Conservation (phyloP, 2,113 vertebrate species). For the Butorides virescens region DNA sequence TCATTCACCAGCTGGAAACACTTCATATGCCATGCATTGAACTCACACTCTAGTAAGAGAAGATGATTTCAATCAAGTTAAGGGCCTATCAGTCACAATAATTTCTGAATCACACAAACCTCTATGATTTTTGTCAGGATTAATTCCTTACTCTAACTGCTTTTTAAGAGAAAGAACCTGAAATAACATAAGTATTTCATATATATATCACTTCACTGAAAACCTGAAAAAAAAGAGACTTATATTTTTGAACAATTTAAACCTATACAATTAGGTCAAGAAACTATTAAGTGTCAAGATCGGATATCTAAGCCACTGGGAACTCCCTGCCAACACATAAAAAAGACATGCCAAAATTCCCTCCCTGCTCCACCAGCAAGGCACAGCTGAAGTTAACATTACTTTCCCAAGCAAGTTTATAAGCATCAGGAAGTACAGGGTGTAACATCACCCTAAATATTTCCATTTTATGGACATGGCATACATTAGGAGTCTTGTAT, state of each 20-base stretch:
- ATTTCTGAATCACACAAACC: not conserved
- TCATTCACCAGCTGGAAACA: not conserved
- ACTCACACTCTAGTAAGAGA: not conserved
- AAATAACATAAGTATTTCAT: not conserved
- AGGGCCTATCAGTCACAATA: not conserved
- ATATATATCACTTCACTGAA: not conserved
- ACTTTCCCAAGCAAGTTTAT: constrained; percentile 3
- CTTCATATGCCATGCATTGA: not conserved
- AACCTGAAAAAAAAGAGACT: not conserved
- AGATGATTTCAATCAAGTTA: not conserved
- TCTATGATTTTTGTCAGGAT: not conserved
- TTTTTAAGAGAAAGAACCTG: not conserved
- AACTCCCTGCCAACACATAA: not conserved
- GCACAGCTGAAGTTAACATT: not conserved
- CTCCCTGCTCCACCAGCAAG: not conserved
- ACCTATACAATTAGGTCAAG: not conserved
- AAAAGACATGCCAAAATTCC: not conserved
- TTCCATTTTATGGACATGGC: constrained; percentile 2
- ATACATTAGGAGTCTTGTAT: not conserved
- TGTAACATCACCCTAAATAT: not conserved
- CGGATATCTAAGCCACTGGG: not conserved
- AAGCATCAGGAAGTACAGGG: not conserved
- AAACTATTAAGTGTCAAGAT: not conserved
- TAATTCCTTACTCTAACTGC: not conserved
- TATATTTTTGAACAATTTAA: not conserved